Evolutionary conservation across 2,113 vertebrate species (phyloP), one percentile per base, ranked within the genome.

Genomic region (Solea senegalensis): DNA sequence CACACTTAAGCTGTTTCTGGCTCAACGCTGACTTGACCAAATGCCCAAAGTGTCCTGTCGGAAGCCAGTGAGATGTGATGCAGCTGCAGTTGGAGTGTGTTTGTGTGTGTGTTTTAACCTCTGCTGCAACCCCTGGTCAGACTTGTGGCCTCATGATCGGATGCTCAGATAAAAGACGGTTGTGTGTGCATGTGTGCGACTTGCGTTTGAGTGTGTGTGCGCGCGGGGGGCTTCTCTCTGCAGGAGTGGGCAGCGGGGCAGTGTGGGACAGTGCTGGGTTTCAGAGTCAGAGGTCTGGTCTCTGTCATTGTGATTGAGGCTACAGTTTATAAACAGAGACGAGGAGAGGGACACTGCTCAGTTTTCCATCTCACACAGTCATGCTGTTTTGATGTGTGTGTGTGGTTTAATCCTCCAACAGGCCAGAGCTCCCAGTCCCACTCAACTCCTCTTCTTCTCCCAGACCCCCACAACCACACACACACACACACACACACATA

Each of bases 41-140:
- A 76, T 77, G 89, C 89, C 93, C 92, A 74, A 88, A 87, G 72
- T 81, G 87, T 84, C 74, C 86, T 94, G 94, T 95, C 92, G 92
- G 91, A 94, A 94, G 92, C 92, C 92, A 93, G 83, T 81, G 86
- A 92, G 94, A 96, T 81, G 88, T 49, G 71, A 80, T 91, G 76
- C 93, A 96, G 95, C 95, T 96, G 94, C 86, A 62, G 72, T 72
- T 62, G 1, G 51, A 76, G 73, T 74, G 80, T 86, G 54, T 71
- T 59, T 77, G 70, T 53, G 63, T 66, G 79, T 79, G 56, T 58
- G 78, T 66, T 40, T 63, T 70, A 82, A 81, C 74, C 68, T 71
- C 74, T 1, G 45, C 54, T 50, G 59, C 63, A 83, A 69, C 69
- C 66, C 54, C 62, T 4, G 74, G 41, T 68, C 45, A 1, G 56